Evolutionary conservation across 2,888 invertebrate genomes (phyloP).

Genomic region (Sussaba pulchella): DNA sequence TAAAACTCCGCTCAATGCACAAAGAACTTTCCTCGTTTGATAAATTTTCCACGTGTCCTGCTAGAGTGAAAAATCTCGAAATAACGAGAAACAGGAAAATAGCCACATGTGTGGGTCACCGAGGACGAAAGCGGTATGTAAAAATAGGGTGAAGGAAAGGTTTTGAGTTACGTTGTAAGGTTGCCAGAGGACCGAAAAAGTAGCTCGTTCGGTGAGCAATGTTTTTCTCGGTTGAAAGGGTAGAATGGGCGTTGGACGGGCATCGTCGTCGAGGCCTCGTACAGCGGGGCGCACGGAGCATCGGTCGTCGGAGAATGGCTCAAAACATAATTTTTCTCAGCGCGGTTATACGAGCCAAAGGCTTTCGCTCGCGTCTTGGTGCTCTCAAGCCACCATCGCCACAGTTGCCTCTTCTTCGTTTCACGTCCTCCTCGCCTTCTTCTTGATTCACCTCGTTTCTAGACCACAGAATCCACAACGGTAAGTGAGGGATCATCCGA

Average conservation of each 20-base stretch:
- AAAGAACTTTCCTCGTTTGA: conserved; percentile 2
- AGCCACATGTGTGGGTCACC: not conserved
- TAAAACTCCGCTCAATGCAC: not conserved
- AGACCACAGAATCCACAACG: conserved; percentile 56
- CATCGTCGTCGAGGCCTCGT: conserved; percentile 38
- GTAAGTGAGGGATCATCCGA: conserved; percentile 76
- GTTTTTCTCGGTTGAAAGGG: conserved; percentile 52
- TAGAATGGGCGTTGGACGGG: conserved; percentile 48
- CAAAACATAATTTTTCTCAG: conserved; percentile 78
- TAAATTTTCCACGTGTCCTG: conserved; percentile 1
- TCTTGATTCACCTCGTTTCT: conserved; percentile 59
- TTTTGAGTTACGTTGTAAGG: conserved; percentile 49
- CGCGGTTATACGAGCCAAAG: conserved; percentile 52
- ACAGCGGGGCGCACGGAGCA: conserved; percentile 1
- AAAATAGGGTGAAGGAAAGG: conserved; percentile 35
- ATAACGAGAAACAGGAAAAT: not conserved
- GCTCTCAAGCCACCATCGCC: not conserved
- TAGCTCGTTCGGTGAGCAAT: conserved; percentile 31
- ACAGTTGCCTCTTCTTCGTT: conserved; percentile 5
- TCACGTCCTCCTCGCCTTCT: conserved; percentile 31
- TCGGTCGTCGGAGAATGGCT: conserved; percentile 61
- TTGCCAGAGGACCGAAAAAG: conserved; percentile 41
- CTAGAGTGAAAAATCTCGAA: conserved; percentile 21
- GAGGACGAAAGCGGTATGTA: not conserved
- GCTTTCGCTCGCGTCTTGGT: conserved; percentile 2